Percentiles rank a stretch among this genome's conserved stretches.
Conservation (phyloP, 1,140 invertebrate genomes). For the Trichoplusia ni region DNA sequence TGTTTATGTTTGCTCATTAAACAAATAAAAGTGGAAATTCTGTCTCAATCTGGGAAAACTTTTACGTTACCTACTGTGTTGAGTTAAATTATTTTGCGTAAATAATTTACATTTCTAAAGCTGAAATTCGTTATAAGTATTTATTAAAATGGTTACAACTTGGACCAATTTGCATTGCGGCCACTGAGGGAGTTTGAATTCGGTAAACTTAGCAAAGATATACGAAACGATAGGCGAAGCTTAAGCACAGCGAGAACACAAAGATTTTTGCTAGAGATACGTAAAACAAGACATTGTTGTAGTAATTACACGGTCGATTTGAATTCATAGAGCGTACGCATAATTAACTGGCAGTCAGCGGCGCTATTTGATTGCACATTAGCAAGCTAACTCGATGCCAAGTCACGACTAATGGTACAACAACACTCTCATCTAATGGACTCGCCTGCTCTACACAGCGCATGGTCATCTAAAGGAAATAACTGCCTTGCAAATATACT, state of each 20-base stretch:
- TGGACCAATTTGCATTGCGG: conserved; percentile 5
- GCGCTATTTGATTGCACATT: conserved; percentile 71
- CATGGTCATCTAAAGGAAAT: conserved; percentile 15
- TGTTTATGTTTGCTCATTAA: conserved; percentile 77
- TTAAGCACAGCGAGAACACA: not conserved
- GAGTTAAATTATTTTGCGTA: conserved; percentile 37
- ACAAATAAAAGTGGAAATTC: conserved; percentile 75
- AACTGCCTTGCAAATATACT: conserved; percentile 12
- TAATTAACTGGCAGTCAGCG: conserved; percentile 64
- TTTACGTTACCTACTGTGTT: conserved; percentile 42
- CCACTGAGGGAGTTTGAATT: not conserved
- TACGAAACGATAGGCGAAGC: too few relatives aligned
- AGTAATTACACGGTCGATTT: conserved; percentile 53
- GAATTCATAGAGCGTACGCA: conserved; percentile 67
- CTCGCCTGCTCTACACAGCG: not conserved
- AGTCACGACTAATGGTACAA: conserved; percentile 63
- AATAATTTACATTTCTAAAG: conserved; percentile 33
- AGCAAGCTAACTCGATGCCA: conserved; percentile 66
- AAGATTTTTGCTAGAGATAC: conserved; percentile 1
- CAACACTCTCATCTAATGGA: conserved; percentile 46
- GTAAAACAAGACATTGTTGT: conserved; percentile 41
- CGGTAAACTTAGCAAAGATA: not conserved
- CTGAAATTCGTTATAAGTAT: conserved; percentile 16
- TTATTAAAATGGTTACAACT: conserved; percentile 26
- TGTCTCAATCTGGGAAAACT: conserved; percentile 59